These are phyloP conservation scores for Himantopus leucocephalus DNA, from an alignment of 2,113 vertebrate species.

Conservation along the genomic window DNA sequence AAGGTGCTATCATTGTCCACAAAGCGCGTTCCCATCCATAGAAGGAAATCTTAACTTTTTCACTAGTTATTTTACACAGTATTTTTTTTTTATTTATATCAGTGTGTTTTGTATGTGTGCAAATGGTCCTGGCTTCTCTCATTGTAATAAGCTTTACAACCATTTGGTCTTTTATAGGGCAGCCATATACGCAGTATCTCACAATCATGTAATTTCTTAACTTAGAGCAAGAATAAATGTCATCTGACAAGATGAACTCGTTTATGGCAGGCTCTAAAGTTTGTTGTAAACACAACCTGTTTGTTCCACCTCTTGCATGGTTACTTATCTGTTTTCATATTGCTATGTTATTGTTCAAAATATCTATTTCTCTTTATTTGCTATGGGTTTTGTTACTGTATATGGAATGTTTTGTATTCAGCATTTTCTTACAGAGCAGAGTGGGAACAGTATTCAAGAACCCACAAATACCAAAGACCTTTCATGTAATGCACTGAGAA, in stretches of 20 bases:
- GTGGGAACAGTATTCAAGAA: conserved; percentile 68
- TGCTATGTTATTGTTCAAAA: conserved; percentile 63
- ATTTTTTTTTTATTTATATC: conserved; percentile 62
- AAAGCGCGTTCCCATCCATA: neutral
- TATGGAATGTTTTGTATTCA: conserved; percentile 72
- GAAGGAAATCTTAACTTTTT: conserved; percentile 1
- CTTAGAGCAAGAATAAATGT: conserved; percentile 9
- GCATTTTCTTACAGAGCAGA: conserved; percentile 63
- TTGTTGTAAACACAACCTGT: conserved; percentile 28
- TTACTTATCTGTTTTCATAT: conserved; percentile 64
- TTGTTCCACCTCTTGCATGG: conserved; percentile 52
- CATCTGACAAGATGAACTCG: neutral
- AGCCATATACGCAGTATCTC: neutral
- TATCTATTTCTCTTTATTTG: conserved; percentile 63
- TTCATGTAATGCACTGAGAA: conserved; percentile 79
- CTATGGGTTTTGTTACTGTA: conserved; percentile 71
- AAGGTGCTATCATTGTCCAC: conserved; percentile 54
- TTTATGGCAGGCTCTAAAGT: conserved; percentile 32
- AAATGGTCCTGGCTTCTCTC: conserved; percentile 2
- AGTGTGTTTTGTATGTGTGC: conserved; percentile 23
- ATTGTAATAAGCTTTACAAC: neutral
- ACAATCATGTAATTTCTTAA: neutral
- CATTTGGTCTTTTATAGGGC: neutral
- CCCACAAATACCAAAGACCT: conserved; percentile 72
- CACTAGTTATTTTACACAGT: conserved; percentile 26